Evolutionary conservation across 2,888 invertebrate genomes (phyloP), one percentile per base, ranked within the genome.

Genomic region (Callyntrura sp.): DNA sequence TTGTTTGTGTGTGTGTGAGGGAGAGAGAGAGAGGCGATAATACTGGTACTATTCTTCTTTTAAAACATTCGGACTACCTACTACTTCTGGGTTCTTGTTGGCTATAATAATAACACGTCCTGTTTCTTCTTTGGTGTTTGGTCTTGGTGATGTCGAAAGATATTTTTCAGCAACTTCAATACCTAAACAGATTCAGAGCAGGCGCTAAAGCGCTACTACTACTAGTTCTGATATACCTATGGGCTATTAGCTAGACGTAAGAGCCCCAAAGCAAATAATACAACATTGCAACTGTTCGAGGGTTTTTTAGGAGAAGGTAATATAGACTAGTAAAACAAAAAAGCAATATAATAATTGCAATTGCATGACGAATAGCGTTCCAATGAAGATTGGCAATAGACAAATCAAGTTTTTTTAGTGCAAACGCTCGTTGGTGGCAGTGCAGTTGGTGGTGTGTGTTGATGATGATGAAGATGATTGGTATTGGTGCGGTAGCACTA

Each of bases 401-500:
- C 35, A 86, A 86, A 86, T 86, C 86, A 65, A 86, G 86, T 86
- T 86, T 60, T 86, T 86, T 85, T n/a, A n/a, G n/a, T n/a, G n/a
- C n/a, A n/a, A n/a, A n/a, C n/a, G n/a, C n/a, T n/a, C 48, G 11
- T 60, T 81, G 81, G 35, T 43, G 14, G 43, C 9, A 14, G 9
- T 25, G 45, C 48, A 9, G 45, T 20, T 78, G 78, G 14, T 43
- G 51, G 65, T 55, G 51, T 25, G 43, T 83, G 68, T 2, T n/a
- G 28, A 68, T 62, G 17, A 68, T 45, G 45, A 20, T 73, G 45
- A 73, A 28, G 65, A 65, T 28, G 11, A 5, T n/a, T n/a, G n/a
- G n/a, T n/a, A n/a, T n/a, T n/a, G 25, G 14, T 65, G 65, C 65
- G 23, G 28, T 28, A 28, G 62, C 25, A n/a, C n/a, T n/a, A n/a